Percentiles rank a stretch among this genome's conserved stretches.
Evolutionary conservation across 1,140 invertebrate genomes (phyloP).

Genomic region (Paraescarpia echinospica): DNA sequence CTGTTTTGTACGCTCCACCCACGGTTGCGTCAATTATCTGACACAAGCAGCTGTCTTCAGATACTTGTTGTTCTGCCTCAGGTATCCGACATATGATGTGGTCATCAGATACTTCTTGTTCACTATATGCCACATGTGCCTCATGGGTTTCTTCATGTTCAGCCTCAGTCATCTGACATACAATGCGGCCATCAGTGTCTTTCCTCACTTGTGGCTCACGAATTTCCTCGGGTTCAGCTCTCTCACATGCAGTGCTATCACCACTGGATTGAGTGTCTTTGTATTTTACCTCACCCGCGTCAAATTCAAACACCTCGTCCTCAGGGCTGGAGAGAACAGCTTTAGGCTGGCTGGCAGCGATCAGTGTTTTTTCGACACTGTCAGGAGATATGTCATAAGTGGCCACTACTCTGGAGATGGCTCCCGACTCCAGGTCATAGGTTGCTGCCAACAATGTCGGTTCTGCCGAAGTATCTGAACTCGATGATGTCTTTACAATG

Average conservation of each 20-base stretch:
- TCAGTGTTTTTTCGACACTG: conserved; percentile 51
- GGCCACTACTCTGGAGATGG: conserved; percentile 53
- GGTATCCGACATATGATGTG: neutral
- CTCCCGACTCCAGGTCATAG: conserved; percentile 55
- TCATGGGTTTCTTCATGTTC: neutral
- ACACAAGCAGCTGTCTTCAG: neutral
- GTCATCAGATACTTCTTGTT: neutral
- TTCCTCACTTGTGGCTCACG: neutral
- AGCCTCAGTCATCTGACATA: neutral
- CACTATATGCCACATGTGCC: neutral
- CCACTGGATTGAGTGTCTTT: neutral
- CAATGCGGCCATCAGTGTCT: neutral
- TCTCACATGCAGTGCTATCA: neutral
- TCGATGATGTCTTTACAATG: conserved; percentile 47
- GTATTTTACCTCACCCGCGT: conserved; percentile 47
- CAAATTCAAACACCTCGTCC: conserved; percentile 64
- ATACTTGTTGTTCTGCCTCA: neutral
- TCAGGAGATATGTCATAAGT: conserved; percentile 55
- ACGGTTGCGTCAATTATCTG: neutral
- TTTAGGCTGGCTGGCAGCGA: conserved; percentile 43
- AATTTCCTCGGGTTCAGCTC: neutral
- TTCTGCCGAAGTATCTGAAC: conserved; percentile 51
- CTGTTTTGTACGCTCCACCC: neutral
- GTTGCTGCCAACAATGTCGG: conserved; percentile 55
- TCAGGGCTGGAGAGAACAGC: conserved; percentile 55